A percentile compares a stretch with the other conserved stretches of the same genome.
phyloP scores from a whole-genome alignment of 2,797 vertebrate species.

The Hipposideros larvatus region DNA sequence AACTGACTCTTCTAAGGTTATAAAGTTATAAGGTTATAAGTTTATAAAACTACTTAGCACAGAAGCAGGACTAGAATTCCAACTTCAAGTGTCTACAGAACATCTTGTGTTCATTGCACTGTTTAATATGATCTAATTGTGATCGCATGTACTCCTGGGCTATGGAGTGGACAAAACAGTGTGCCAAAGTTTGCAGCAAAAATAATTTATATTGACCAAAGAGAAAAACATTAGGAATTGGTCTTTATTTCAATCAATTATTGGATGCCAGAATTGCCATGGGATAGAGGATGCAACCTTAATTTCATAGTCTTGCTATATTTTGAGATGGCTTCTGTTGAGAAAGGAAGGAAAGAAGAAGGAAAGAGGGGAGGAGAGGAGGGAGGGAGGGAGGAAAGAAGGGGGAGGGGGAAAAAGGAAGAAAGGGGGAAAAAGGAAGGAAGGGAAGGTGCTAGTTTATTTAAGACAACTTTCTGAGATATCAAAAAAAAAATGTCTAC shows the following conservation, averaged over 20 bases:
- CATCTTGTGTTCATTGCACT: background rate
- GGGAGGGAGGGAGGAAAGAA: background rate
- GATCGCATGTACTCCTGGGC: background rate
- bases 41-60: background rate
- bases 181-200: background rate
- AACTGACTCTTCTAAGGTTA: background rate
- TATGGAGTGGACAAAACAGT: background rate
- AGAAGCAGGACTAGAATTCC: background rate
- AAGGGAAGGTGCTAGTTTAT: background rate
- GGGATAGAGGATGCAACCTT: background rate
- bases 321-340: background rate
- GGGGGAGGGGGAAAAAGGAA: no score
- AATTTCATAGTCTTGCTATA: background rate
- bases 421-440: background rate
- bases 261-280: background rate
- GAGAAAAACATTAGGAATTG: background rate
- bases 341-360: background rate
- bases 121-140: background rate
- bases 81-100: background rate
- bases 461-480: conserved; percentile 2
- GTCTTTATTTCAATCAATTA: conserved; percentile 35
- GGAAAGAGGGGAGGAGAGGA: background rate
- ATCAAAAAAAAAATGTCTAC: background rate
- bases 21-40: background rate
- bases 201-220: background rate